phyloP scores from a whole-genome alignment of 1,140 invertebrate species.

The Tetranychus cinnabarinus region DNA sequence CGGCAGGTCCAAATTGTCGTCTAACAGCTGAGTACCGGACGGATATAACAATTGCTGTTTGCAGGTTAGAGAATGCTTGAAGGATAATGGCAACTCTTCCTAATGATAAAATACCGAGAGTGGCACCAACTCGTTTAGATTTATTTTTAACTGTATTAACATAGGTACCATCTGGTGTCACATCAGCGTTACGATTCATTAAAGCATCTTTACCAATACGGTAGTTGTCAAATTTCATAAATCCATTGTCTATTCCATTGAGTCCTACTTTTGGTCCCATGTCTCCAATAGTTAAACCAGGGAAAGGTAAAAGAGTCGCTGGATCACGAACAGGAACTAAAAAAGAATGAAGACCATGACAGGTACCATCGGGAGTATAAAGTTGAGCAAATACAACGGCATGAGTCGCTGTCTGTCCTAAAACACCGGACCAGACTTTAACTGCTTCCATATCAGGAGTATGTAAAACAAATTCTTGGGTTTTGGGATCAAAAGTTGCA shows the following conservation, averaged over 20 bases:
- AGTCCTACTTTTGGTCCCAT: slow-evolving; percentile 67
- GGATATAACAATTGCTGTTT: slow-evolving; percentile 51
- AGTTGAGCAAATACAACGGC: slow-evolving; percentile 70
- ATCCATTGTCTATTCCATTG: slow-evolving; percentile 75
- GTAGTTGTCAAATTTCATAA: slow-evolving; percentile 63
- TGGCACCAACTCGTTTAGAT: slow-evolving; percentile 4
- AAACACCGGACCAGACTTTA: slow-evolving; percentile 67
- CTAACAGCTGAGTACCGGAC: slow-evolving; percentile 66
- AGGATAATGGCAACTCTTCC: slow-evolving; percentile 42
- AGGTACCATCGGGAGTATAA: slow-evolving; percentile 45
- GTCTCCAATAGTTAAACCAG: slow-evolving; percentile 55
- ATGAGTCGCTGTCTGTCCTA: slow-evolving; percentile 56
- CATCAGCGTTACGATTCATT: slow-evolving; percentile 62
- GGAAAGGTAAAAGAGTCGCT: slow-evolving; percentile 39
- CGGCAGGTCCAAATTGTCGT: slow-evolving; percentile 55
- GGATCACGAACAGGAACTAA: slow-evolving; percentile 56
- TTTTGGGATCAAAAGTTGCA: slow-evolving; percentile 52
- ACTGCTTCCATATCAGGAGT: slow-evolving; percentile 78
- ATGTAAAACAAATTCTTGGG: slow-evolving; percentile 55
- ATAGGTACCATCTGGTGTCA: slow-evolving; percentile 58
- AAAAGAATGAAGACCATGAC: slow-evolving; percentile 65
- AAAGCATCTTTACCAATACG: slow-evolving; percentile 51
- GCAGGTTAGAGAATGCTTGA: slow-evolving; percentile 41
- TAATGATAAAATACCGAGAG: slow-evolving; percentile 53
- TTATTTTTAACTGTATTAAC: slow-evolving; percentile 31